These are phyloP conservation scores for Saguinus imperator DNA, from an alignment of 2,113 vertebrate genomes.

Conservation along the genomic window DNA sequence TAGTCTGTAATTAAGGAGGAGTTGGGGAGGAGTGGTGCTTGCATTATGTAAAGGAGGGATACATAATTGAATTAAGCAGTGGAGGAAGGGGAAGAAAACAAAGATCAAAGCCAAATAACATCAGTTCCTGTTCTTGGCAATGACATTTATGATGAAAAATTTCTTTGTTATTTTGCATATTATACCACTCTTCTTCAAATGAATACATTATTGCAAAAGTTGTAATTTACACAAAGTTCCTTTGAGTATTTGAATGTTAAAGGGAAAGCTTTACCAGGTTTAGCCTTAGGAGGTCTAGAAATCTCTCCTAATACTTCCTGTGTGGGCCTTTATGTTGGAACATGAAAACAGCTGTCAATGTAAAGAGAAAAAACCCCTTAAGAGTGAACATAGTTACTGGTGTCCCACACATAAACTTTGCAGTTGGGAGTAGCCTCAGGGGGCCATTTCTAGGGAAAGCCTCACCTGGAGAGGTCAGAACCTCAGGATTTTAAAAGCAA, in stretches of 20 bases:
- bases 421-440: not conserved
- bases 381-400: not conserved
- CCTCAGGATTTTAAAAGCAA: slow-evolving; percentile 42
- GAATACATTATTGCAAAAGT: slow-evolving; percentile 50
- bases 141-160: slow-evolving; percentile 54
- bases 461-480: slow-evolving; percentile 64
- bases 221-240: slow-evolving; percentile 33
- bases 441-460: not conserved
- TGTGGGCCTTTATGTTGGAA: not conserved
- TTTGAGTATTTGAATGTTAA: slow-evolving; percentile 53
- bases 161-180: slow-evolving; percentile 59
- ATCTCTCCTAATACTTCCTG: slow-evolving; percentile 50
- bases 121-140: slow-evolving; percentile 53
- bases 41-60: slow-evolving; percentile 58
- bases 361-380: not conserved
- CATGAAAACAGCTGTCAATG: slow-evolving; percentile 32
- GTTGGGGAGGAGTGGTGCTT: slow-evolving; percentile 55
- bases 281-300: slow-evolving; percentile 22
- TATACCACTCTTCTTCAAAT: slow-evolving; percentile 39
- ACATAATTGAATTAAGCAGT: slow-evolving; percentile 73
- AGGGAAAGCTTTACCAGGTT: slow-evolving; percentile 17
- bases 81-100: slow-evolving; percentile 58
- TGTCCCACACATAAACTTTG: slow-evolving; percentile 33
- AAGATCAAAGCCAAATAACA: slow-evolving; percentile 65
- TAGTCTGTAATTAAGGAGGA: slow-evolving; percentile 54